These are phyloP conservation scores for Pyxicephalus adspersus DNA, from an alignment of 2,113 vertebrate genomes.

Conservation along the genomic window DNA sequence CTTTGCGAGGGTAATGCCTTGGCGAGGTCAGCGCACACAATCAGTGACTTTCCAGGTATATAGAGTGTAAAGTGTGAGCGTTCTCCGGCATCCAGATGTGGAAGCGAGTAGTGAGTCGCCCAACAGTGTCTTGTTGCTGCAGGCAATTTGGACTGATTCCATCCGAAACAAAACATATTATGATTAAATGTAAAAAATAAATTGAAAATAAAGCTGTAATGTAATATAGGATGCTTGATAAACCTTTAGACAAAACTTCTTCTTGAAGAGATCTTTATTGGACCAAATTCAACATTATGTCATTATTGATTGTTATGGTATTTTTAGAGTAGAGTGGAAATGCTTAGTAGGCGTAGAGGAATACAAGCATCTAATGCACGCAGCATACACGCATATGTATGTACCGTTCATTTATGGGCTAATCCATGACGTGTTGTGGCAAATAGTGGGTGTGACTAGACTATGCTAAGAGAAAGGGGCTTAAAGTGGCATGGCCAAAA, in stretches of 20 bases:
- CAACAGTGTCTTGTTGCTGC: slow-evolving; percentile 10
- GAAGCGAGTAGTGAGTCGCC: slow-evolving; percentile 3
- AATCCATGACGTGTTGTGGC: too few species aligned
- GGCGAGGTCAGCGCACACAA: slow-evolving; percentile 26
- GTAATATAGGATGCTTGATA: slow-evolving; percentile 28
- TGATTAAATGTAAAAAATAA: slow-evolving; percentile 22
- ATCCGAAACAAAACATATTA: slow-evolving; percentile 40
- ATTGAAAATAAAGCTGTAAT: slow-evolving; percentile 22
- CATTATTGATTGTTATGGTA: background rate
- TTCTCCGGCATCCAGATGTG: slow-evolving; percentile 24
- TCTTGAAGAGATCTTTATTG: slow-evolving; percentile 12
- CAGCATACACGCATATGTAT: too few species aligned
- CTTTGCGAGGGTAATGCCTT: slow-evolving; percentile 18
- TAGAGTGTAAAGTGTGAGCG: slow-evolving; percentile 16
- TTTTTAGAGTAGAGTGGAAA: background rate
- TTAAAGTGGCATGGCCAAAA: too few species aligned
- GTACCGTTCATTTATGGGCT: too few species aligned
- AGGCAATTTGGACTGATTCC: slow-evolving; percentile 28
- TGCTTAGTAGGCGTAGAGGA: too few species aligned
- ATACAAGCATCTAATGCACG: too few species aligned
- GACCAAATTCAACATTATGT: slow-evolving; percentile 7
- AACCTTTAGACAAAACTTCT: background rate
- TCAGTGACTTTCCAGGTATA: slow-evolving; percentile 38
- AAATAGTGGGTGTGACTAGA: too few species aligned
- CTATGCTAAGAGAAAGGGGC: too few species aligned